These are phyloP conservation scores for Linurgus olivaceus DNA, from an alignment of 2,797 vertebrate genomes.

Conservation along the genomic window DNA sequence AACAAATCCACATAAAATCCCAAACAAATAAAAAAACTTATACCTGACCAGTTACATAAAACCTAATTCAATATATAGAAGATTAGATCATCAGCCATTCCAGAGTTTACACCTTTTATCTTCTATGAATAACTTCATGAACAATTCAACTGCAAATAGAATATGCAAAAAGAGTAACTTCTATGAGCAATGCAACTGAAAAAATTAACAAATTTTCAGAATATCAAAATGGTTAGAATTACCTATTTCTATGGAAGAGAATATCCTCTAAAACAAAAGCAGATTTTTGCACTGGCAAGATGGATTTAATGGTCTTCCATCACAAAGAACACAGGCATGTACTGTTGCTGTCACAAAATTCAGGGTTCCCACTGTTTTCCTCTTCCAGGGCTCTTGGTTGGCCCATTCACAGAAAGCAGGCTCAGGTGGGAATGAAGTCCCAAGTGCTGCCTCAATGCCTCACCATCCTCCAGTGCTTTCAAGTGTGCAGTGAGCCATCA, in stretches of 20 bases:
- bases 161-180: neutral
- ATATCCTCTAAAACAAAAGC: neutral
- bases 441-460: neutral
- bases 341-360: neutral
- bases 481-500: neutral
- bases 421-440: neutral
- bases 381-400: neutral
- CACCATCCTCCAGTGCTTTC: neutral
- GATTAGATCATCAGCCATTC: neutral
- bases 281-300: neutral
- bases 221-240: neutral
- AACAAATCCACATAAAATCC: neutral
- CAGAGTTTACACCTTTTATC: neutral
- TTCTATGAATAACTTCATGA: neutral
- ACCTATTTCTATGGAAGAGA: neutral
- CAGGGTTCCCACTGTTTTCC: neutral
- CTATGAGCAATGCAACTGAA: neutral
- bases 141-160: neutral
- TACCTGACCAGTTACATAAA: neutral
- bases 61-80: neutral
- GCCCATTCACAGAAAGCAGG: neutral
- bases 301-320: neutral
- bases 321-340: neutral
- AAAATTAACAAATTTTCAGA: neutral
- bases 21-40: neutral